Conservation (phyloP, 2,888 invertebrate species). For the Dynastes maya region DNA sequence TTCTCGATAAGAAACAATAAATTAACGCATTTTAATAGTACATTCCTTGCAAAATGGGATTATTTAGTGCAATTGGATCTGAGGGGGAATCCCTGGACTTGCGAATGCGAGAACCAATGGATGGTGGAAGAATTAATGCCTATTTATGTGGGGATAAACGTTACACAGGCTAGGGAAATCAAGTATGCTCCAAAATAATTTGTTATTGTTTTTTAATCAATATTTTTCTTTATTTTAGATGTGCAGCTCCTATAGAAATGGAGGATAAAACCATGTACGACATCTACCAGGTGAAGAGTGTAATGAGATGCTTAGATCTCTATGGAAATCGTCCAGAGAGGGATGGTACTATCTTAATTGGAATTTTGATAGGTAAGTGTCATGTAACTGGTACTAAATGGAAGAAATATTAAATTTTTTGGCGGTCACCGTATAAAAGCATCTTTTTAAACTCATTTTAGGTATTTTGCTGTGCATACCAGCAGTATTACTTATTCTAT, state of each 20-base stretch:
- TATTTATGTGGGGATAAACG: constrained; percentile 70
- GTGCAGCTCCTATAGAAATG: constrained; percentile 79
- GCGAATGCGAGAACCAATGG: constrained; percentile 87
- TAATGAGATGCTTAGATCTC: constrained; percentile 79
- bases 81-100: constrained; percentile 83
- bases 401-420: no score
- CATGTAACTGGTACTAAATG: no score
- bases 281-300: constrained; percentile 73
- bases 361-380: constrained; percentile 76
- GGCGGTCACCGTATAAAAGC: no score
- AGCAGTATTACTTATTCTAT: constrained; percentile 74
- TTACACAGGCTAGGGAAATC: constrained; percentile 70
- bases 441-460: constrained; percentile 61
- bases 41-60: constrained; percentile 81
- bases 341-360: constrained; percentile 81
- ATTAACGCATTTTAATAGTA: constrained; percentile 77
- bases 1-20: constrained; percentile 84
- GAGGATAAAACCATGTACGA: constrained; percentile 74
- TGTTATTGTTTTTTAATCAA: constrained; percentile 13
- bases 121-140: constrained; percentile 79
- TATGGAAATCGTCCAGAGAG: constrained; percentile 78
- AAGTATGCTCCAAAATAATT: constrained; percentile 68
- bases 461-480: constrained; percentile 81
- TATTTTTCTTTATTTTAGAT: constrained; percentile 69
- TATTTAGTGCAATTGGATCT: constrained; percentile 78